Conservation (phyloP, 2,888 invertebrate species). For the Epistrophella euchroma region DNA sequence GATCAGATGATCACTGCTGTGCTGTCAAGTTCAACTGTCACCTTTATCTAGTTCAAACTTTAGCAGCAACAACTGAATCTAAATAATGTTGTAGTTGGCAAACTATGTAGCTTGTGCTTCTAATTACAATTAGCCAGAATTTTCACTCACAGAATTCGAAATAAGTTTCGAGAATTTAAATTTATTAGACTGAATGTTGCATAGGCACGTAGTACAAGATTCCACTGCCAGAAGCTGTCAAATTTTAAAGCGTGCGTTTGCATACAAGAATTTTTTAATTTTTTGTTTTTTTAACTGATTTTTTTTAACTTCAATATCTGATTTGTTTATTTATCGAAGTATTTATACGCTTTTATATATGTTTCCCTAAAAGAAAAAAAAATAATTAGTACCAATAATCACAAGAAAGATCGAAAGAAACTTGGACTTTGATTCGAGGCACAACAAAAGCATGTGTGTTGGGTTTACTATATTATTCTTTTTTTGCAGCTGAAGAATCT, state of each 20-base stretch:
- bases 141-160: not conserved
- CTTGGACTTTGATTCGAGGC: constrained; percentile 18
- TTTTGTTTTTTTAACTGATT: not conserved
- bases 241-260: constrained; percentile 14
- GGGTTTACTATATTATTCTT: not conserved
- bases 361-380: not conserved
- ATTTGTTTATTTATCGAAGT: constrained; percentile 28
- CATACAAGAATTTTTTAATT: not conserved
- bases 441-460: constrained; percentile 11
- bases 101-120: not conserved
- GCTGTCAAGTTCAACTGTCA: constrained; percentile 32
- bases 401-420: not conserved
- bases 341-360: constrained; percentile 9
- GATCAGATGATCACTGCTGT: not conserved
- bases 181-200: not conserved
- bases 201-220: constrained; percentile 11
- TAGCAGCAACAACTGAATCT: constrained; percentile 2
- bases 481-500: constrained; percentile 9
- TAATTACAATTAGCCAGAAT: constrained; percentile 15
- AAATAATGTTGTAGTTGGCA: not conserved
- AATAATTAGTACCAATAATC: not conserved
- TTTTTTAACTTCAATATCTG: constrained; percentile 4
- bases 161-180: not conserved
- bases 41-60: constrained; percentile 30
- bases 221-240: constrained; percentile 22